Evolutionary conservation across 2,797 vertebrate genomes (phyloP), one percentile per base, ranked within the genome.

Genomic region (Neoniphon sammara): DNA sequence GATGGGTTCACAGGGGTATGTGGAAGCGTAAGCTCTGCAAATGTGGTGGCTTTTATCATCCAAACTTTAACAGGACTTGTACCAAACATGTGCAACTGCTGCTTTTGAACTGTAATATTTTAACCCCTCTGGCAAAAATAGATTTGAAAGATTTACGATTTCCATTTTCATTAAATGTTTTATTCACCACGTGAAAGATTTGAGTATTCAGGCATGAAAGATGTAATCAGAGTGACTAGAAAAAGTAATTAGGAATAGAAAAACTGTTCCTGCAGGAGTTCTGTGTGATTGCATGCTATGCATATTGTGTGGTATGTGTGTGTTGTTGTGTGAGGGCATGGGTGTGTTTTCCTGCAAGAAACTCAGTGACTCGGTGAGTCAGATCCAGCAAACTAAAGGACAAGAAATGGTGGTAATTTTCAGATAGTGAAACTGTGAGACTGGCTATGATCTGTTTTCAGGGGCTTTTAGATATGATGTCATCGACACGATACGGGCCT

Each of bases 1-100:
- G 1, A 73, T 25, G 47, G 62, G 60, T 82, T 80, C 23, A 53
- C 58, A 27, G 23, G 65, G 9, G 10, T 50, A 39, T 47, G 46
- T 47, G 49, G 20, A 31, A 49, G 20, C 10, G 50, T 17, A 0
- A 12, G 17, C 42, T 64, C 30, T 65, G 8, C 21, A 61, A 63
- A 72, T 62, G 20, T 39, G 11, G 58, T 14, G 66, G 9, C 23
- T 55, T 75, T 61, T 8, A 53, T 11, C 0, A 27, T 12, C 2
- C 6, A 27, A 23, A 15, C 25, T 27, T 27, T 27, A 2, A 27
- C 4, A 4, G 25, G 25, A 27, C 25, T 27, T 27, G 25, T 27
- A 27, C 25, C 25, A 27, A 27, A 27, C 25, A 27, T 2, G 25
- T 27, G 25, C 25, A 36, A 36, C 1, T 36, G 4, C 9, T 36